Percentiles rank a stretch among this genome's conserved stretches.
Conservation (phyloP, 2,797 vertebrate genomes). For the Mallotus villosus region DNA sequence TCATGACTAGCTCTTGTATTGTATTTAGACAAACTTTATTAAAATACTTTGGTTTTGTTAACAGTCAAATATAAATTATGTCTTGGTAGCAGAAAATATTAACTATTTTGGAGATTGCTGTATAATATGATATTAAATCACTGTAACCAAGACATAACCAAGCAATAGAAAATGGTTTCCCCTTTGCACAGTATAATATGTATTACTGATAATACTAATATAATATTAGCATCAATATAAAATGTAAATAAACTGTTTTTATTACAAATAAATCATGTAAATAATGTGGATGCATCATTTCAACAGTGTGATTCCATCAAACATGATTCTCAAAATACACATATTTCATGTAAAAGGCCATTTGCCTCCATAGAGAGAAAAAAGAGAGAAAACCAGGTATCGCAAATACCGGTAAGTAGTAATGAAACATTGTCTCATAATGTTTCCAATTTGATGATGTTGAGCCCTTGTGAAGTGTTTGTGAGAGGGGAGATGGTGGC, state of each 20-base stretch:
- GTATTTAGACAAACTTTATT: not conserved
- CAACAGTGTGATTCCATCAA: not conserved
- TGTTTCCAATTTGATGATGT: conserved; percentile 84
- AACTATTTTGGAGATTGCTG: not conserved
- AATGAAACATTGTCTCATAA: conserved; percentile 52
- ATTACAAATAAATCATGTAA: not conserved
- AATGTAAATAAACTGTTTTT: not conserved
- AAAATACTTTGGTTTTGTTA: not conserved
- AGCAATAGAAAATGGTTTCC: not conserved
- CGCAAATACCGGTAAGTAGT: not conserved
- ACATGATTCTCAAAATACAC: not conserved
- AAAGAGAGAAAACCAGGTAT: not conserved
- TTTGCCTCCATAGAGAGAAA: not conserved
- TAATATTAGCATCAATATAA: not conserved
- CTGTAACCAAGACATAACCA: not conserved
- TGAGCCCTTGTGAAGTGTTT: conserved; percentile 66
- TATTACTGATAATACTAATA: not conserved
- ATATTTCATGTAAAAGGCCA: not conserved
- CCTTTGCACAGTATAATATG: not conserved
- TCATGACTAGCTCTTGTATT: not conserved
- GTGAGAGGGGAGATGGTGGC: conserved; percentile 34
- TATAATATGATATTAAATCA: not conserved
- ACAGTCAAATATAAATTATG: not conserved
- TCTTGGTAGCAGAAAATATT: not conserved
- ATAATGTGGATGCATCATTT: not conserved